Conservation (phyloP, 1,140 invertebrate species). For the Pantala flavescens region DNA sequence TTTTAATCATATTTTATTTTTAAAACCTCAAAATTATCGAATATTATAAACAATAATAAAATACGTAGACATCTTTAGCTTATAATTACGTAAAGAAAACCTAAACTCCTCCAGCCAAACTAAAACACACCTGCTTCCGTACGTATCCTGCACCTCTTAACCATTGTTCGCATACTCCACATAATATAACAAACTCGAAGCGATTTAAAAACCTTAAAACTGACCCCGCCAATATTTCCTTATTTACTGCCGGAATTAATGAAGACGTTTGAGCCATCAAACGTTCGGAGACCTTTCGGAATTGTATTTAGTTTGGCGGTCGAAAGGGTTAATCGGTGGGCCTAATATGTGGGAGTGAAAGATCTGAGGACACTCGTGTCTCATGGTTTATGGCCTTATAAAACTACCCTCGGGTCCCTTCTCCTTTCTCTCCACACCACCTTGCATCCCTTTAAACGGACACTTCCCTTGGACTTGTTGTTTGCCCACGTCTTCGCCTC, state of each 20-base stretch:
- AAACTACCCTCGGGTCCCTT: constrained; percentile 1
- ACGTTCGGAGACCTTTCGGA: background rate
- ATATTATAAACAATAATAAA: too few species aligned
- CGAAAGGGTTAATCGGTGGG: constrained; percentile 7
- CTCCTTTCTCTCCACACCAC: background rate
- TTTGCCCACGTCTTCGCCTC: background rate
- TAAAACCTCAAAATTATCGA: too few species aligned
- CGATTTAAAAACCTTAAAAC: constrained; percentile 3
- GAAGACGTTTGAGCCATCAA: background rate
- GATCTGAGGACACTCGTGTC: background rate
- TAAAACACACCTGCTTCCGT: too few species aligned
- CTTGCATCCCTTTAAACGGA: constrained; percentile 1
- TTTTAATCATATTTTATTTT: too few species aligned
- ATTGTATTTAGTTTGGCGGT: constrained; percentile 9
- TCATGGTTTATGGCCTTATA: constrained; percentile 3
- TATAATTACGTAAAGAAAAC: too few species aligned
- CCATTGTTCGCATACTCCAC: too few species aligned
- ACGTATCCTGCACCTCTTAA: too few species aligned
- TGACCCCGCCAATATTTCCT: background rate
- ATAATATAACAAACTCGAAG: background rate
- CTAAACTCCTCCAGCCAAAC: too few species aligned
- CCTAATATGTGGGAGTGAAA: background rate
- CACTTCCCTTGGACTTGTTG: background rate
- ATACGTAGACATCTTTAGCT: too few species aligned
- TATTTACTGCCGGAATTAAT: background rate